Evolutionary conservation across 1,140 invertebrate species (phyloP).

Genomic region (Octopus bimaculoides): DNA sequence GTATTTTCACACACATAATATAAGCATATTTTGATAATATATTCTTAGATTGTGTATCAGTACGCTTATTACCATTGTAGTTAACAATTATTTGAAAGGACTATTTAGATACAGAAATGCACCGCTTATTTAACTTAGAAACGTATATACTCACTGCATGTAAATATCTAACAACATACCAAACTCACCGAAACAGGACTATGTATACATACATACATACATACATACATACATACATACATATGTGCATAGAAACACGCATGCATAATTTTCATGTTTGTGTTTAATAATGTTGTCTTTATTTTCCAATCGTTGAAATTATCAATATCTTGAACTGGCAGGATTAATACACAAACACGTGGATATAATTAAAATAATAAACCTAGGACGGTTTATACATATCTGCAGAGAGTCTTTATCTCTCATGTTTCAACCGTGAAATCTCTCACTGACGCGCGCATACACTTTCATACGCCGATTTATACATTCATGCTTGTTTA

Average conservation of each 20-base stretch:
- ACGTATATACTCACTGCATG: not conserved
- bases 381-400: not conserved
- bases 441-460: too few species aligned
- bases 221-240: constrained; percentile 14
- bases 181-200: not conserved
- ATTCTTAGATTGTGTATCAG: not conserved
- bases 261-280: not conserved
- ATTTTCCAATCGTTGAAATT: not conserved
- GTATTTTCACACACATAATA: not conserved
- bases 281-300: not conserved
- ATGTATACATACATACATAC: not conserved
- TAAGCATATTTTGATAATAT: not conserved
- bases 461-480: too few species aligned
- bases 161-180: not conserved
- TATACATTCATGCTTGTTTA: too few species aligned
- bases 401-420: not conserved
- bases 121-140: not conserved
- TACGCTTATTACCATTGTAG: not conserved
- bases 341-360: not conserved
- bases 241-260: not conserved
- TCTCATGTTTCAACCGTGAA: too few species aligned
- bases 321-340: not conserved
- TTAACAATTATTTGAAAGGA: not conserved
- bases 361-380: not conserved
- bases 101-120: not conserved